Percentiles rank a stretch among this genome's conserved stretches.
These are phyloP conservation scores for Enoplolaimus lenunculus DNA, from an alignment of 2,888 invertebrate genomes.

Conservation along the genomic window DNA sequence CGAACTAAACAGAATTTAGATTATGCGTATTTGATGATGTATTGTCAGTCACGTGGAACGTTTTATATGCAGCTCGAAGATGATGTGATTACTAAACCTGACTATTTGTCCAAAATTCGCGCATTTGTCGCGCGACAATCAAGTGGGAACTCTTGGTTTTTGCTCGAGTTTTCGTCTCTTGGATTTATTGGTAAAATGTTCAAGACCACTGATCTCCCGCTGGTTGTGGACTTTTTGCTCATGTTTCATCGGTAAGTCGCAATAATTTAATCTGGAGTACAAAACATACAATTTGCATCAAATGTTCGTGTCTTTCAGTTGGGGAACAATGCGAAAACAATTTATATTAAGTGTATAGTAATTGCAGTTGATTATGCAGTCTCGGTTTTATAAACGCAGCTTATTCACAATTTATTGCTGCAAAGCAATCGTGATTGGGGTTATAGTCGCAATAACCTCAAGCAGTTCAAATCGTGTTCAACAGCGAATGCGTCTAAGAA, in stretches of 20 bases:
- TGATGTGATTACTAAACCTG: conserved; percentile 44
- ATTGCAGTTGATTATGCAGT: too few relatives aligned
- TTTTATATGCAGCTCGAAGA: conserved; percentile 45
- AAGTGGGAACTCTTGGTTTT: conserved; percentile 56
- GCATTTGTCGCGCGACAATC: neutral
- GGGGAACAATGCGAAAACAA: too few relatives aligned
- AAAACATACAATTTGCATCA: too few relatives aligned
- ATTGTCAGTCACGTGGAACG: conserved; percentile 39
- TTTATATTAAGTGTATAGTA: too few relatives aligned
- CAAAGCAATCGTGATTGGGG: too few relatives aligned
- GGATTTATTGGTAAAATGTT: conserved; percentile 84
- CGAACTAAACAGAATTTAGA: conserved; percentile 46
- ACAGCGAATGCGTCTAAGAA: too few relatives aligned
- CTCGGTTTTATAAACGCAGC: too few relatives aligned
- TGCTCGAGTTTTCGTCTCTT: conserved; percentile 77
- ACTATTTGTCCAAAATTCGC: conserved; percentile 30
- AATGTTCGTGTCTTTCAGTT: too few relatives aligned
- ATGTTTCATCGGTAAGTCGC: conserved; percentile 60
- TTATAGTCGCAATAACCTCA: too few relatives aligned
- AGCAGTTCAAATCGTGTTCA: too few relatives aligned
- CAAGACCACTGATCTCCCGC: conserved; percentile 66
- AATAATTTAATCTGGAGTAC: too few relatives aligned
- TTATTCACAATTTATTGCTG: too few relatives aligned
- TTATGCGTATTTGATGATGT: conserved; percentile 44
- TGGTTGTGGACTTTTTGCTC: conserved; percentile 76